Conservation (phyloP, 1,140 invertebrate genomes). For the Yoshiicerus persimilis region DNA sequence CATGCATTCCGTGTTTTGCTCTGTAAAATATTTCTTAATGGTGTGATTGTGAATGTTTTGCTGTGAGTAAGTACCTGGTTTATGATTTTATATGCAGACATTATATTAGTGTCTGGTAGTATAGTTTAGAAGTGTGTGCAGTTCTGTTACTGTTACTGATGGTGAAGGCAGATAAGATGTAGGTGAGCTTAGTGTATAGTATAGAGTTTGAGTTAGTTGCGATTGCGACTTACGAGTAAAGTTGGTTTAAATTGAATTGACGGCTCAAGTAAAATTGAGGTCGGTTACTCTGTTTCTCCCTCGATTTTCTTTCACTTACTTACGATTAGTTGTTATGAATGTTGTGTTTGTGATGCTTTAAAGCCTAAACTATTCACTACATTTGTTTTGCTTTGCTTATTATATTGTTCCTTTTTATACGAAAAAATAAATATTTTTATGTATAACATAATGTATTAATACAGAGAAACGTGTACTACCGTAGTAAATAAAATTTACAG, state of each 20-base stretch:
- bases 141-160: not conserved
- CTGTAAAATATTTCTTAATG: not conserved
- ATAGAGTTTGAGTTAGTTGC: not conserved
- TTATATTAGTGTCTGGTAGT: not conserved
- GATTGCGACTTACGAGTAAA: not conserved
- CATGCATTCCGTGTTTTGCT: not conserved
- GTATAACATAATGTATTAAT: not conserved
- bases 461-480: not conserved
- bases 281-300: constrained; percentile 15
- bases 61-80: not conserved
- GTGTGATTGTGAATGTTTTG: not conserved
- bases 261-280: constrained; percentile 12
- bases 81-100: not conserved
- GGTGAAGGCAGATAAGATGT: constrained; percentile 5
- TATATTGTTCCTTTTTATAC: not conserved
- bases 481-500: not conserved
- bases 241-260: constrained; percentile 7
- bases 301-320: constrained; percentile 5
- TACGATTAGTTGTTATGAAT: not conserved
- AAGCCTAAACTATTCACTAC: not conserved
- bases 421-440: not conserved
- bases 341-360: not conserved
- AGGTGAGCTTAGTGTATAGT: not conserved
- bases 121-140: not conserved
- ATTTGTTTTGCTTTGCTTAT: not conserved